These are phyloP conservation scores for Austrofundulus limnaeus DNA, from an alignment of 2,113 vertebrate genomes.

Conservation along the genomic window DNA sequence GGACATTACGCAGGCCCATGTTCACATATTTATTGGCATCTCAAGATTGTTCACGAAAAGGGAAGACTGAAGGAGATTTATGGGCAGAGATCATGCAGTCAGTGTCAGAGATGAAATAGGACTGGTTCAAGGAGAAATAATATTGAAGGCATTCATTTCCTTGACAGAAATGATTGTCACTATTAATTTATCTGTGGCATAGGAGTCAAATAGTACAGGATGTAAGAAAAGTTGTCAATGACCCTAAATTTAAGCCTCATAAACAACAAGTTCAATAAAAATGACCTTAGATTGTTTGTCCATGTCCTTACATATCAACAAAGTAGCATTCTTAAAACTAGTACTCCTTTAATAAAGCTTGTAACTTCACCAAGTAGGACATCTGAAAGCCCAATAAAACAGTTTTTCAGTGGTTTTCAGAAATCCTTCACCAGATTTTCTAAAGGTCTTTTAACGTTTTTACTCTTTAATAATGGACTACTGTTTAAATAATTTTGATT, in stretches of 20 bases:
- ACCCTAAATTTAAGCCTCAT: neutral
- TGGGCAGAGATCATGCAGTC: neutral
- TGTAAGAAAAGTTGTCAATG: neutral
- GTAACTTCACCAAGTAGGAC: neutral
- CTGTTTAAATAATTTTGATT: too few relatives aligned
- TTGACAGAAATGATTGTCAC: neutral
- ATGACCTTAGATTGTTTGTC: neutral
- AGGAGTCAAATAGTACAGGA: neutral
- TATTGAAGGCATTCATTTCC: neutral
- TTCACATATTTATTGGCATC: constrained; percentile 30
- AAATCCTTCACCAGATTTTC: too few relatives aligned
- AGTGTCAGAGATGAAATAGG: neutral
- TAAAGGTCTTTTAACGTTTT: too few relatives aligned
- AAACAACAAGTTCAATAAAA: neutral
- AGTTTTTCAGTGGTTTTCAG: too few relatives aligned
- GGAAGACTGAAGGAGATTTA: neutral
- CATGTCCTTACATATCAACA: neutral
- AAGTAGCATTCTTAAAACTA: neutral
- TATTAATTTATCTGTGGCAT: neutral
- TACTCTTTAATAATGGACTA: too few relatives aligned
- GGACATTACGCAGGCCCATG: constrained; percentile 5
- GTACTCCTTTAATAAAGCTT: neutral
- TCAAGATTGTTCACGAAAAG: constrained; percentile 1
- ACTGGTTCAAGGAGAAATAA: constrained; percentile 20
- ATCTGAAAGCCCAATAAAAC: too few relatives aligned